Evolutionary conservation across 2,888 invertebrate species (phyloP).

Genomic region (Drosophila pullipes): DNA sequence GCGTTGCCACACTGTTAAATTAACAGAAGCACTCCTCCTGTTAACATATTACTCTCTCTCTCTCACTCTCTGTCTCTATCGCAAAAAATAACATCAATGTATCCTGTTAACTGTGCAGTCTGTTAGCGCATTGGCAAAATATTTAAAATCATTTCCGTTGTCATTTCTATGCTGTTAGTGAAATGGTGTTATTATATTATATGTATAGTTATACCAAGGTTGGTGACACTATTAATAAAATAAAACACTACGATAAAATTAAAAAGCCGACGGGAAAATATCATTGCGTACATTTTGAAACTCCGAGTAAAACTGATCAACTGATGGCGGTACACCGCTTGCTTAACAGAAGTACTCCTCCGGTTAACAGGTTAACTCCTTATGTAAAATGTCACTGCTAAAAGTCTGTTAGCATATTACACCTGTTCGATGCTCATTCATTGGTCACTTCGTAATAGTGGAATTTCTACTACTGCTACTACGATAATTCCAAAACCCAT

Average conservation of each 20-base stretch:
- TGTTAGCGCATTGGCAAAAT: neutral
- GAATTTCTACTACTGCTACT: too few relatives aligned
- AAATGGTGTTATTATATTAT: too few relatives aligned
- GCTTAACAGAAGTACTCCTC: neutral
- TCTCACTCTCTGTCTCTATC: too few relatives aligned
- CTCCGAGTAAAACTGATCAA: neutral
- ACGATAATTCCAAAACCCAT: too few relatives aligned
- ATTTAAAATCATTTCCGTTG: neutral
- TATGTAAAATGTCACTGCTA: neutral
- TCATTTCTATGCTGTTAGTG: neutral
- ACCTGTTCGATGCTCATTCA: neutral
- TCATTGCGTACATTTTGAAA: neutral
- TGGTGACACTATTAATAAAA: neutral
- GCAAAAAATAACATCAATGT: neutral
- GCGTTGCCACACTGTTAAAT: conserved; percentile 11
- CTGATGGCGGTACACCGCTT: neutral
- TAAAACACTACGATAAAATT: neutral
- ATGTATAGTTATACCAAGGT: neutral
- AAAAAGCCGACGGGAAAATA: neutral
- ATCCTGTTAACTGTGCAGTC: neutral
- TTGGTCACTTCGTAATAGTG: too few relatives aligned
- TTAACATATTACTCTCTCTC: conserved; percentile 2
- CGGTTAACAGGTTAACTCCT: neutral
- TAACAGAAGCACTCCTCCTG: conserved; percentile 27
- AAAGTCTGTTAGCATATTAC: neutral